A percentile compares a stretch with the other conserved stretches of the same genome.
Conservation (phyloP, 2,113 vertebrate species). For the Clarias macrocephalus region DNA sequence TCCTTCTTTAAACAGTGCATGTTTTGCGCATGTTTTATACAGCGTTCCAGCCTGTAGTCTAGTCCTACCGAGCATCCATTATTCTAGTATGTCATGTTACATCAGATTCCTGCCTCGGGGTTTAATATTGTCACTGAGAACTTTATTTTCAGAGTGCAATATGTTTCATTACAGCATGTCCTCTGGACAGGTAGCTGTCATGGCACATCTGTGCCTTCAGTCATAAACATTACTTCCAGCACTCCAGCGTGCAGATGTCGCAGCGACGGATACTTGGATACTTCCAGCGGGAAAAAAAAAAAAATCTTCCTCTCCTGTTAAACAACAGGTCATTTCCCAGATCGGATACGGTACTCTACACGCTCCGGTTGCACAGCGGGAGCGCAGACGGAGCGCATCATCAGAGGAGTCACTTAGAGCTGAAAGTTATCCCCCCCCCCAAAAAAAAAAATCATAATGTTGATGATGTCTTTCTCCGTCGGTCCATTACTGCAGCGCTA, state of each 20-base stretch:
- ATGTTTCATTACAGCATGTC: constrained; percentile 16
- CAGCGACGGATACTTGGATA: neutral
- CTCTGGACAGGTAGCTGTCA: constrained; percentile 17
- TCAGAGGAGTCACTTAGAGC: constrained; percentile 25
- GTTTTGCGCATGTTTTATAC: neutral
- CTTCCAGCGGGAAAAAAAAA: no score
- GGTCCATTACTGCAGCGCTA: constrained; percentile 53
- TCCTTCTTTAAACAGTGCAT: neutral
- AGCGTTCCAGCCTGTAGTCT: neutral
- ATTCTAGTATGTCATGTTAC: neutral
- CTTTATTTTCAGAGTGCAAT: neutral
- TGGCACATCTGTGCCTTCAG: neutral
- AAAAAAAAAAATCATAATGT: neutral
- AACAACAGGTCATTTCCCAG: neutral
- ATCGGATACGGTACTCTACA: neutral
- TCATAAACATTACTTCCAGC: neutral
- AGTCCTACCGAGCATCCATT: constrained; percentile 1
- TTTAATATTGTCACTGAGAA: constrained; percentile 8
- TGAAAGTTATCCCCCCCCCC: constrained; percentile 23
- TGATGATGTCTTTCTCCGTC: constrained; percentile 41
- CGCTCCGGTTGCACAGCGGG: constrained; percentile 56
- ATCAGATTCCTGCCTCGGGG: constrained; percentile 8
- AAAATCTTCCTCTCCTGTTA: neutral
- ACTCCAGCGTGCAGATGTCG: neutral
- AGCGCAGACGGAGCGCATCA: constrained; percentile 39